Percentiles rank a stretch among this genome's conserved stretches.
These are phyloP conservation scores for Patella caerulea DNA, from an alignment of 2,888 invertebrate genomes.

Conservation along the genomic window DNA sequence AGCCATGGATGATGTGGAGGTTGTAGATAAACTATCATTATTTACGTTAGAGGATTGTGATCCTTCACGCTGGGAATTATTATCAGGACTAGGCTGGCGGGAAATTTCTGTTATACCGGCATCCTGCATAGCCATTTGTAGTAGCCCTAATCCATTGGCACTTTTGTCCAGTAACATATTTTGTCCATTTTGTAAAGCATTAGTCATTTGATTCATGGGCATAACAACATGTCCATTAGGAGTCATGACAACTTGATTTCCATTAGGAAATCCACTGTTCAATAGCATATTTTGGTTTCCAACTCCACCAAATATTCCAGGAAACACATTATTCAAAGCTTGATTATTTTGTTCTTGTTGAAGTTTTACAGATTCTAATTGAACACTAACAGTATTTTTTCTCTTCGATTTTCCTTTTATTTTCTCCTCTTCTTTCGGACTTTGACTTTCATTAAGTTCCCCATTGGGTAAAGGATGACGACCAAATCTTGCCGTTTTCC, in stretches of 20 bases:
- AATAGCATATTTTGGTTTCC: constrained; percentile 47
- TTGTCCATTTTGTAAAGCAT: constrained; percentile 9
- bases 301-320: constrained; percentile 13
- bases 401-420: constrained; percentile 37
- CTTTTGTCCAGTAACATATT: constrained; percentile 19
- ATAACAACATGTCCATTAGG: constrained; percentile 23
- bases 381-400: constrained; percentile 48
- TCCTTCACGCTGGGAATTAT: background rate
- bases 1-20: constrained; percentile 10
- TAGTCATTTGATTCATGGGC: constrained; percentile 19
- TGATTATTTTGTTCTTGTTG: background rate
- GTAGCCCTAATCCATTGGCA: constrained; percentile 43
- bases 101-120: constrained; percentile 48
- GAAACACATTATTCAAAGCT: background rate
- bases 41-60: constrained; percentile 16
- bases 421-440: constrained; percentile 31
- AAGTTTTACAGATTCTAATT: constrained; percentile 36
- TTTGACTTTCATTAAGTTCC: background rate
- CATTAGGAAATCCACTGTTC: constrained; percentile 36
- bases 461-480: background rate
- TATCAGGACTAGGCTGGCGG: constrained; percentile 25
- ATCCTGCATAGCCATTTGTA: constrained; percentile 64
- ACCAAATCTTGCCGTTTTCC: background rate
- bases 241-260: constrained; percentile 19
- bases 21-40: constrained; percentile 5